Evolutionary conservation across 1,140 invertebrate genomes (phyloP), one percentile per base, ranked within the genome.

Genomic region (Spodoptera litura): DNA sequence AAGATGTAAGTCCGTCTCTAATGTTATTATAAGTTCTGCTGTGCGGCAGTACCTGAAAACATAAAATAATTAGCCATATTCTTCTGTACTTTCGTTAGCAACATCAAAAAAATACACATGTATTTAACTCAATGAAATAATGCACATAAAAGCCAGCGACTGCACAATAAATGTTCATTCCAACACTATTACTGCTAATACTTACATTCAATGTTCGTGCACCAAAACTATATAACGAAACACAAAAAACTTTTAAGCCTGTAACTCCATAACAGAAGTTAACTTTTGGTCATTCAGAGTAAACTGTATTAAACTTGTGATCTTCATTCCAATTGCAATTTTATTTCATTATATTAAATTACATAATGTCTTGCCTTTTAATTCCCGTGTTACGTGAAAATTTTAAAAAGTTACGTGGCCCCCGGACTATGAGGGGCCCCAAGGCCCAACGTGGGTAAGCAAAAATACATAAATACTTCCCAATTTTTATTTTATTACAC

Each of bases 301-400:
- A 56, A 73, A 73, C 59, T 55, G 25, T 73, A 49, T 38, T 20
- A 20, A 20, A 20, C 20, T 73, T 73, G 38, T 73, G 61, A 73
- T 51, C 56, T 59, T 56, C 55, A 61, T 73, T 61, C 38, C 51
- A 73, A 73, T 31, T 11, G 71, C 55, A 73, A 73, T 73, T 27
- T 20, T 20, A 61, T 73, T 56, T 44, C 38, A 9, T 3, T 38
- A 2, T 2, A 38, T 8, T 5, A 5, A 38, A 38, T 4, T 44
- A 9, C 4, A 44, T 44, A 31, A 4, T 31, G 31, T 31, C 4
- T 4, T 31, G 4, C 31, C 31, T 5, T 31, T 31, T 31, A 31
- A 31, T 20, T 20, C 20, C n/a, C n/a, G n/a, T n/a, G n/a, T n/a
- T n/a, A n/a, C n/a, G n/a, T n/a, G n/a, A n/a, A n/a, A n/a, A n/a